Base-by-base conservation (phyloP, 1,140 invertebrate genomes). In the Muscidifurax raptorellus region DNA sequence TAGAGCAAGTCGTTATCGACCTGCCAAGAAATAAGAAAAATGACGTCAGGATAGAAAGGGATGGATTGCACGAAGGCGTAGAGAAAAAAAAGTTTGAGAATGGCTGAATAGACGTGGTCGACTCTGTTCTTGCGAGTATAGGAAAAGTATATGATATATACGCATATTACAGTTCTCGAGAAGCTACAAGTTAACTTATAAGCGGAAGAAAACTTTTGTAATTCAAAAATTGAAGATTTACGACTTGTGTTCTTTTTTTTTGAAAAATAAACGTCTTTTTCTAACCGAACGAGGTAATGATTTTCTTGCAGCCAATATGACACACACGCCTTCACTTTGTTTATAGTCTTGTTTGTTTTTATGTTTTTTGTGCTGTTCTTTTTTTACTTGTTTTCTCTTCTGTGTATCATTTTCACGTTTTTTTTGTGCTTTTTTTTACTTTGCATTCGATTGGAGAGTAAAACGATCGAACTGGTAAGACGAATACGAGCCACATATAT, bases 21-120 rank as follows among this genome's bases (percentile, higher is more conserved):
- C 22, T 59, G 52, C 0, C 52, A 59, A 59, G 6, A 64, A 32
- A 77, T 9, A 47, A 7, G 27, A 32, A 36, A 52, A 67, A 76
- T 18, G 32, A 83, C 2, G 40, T 81, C n/a, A 59, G 52, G 67
- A 32, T 27, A 36, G 27, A n/a, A 83, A 71, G 72, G 52, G 47
- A 76, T 75, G 69, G 66, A 79, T 74, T 66, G 66, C 15, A 79
- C 76, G 74, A 77, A 84, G 83, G 78, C 40, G 67, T 80, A 67
- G 77, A 67, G 77, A 87, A 80, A 84, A 83, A 86, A 82, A 84
- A 82, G 87, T 89, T 87, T 89, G 89, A 90, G 89, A 90, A 90
- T 90, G 89, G 88, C 89, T 90, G 89, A 85, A 88, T 84, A 82
- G 80, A 79, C 78, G 84, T 72, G 79, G 80, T 82, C 72, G 69